Evolutionary conservation across 2,888 invertebrate genomes (phyloP).

Genomic region (Ashinkailepas kermadecensis): DNA sequence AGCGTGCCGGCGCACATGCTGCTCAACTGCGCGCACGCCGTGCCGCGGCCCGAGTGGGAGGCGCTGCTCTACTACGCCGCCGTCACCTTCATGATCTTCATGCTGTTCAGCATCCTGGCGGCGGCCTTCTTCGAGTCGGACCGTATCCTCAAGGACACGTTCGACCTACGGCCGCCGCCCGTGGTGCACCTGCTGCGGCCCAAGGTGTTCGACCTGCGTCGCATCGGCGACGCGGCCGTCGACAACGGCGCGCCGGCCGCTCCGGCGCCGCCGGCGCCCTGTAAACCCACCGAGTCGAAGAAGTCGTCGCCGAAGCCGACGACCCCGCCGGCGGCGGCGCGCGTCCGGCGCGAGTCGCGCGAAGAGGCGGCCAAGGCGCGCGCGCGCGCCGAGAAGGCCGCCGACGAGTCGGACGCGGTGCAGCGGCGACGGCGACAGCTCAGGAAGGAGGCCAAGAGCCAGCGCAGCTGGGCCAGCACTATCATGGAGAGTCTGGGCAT

Average conservation of each 20-base stretch:
- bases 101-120: constrained; percentile 57
- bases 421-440: neutral
- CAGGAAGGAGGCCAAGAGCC: constrained; percentile 4
- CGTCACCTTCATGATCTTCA: constrained; percentile 52
- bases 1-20: constrained; percentile 57
- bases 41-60: constrained; percentile 72
- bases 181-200: neutral
- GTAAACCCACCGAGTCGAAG: neutral
- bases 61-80: constrained; percentile 57
- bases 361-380: neutral
- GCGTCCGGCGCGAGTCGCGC: neutral
- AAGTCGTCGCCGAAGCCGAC: neutral
- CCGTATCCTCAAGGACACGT: constrained; percentile 53
- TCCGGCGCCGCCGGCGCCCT: neutral
- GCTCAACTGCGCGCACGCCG: constrained; percentile 56
- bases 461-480: constrained; percentile 1
- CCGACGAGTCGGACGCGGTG: neutral
- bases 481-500: neutral
- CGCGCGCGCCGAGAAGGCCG: neutral
- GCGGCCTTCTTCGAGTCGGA: constrained; percentile 65
- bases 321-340: constrained; percentile 3
- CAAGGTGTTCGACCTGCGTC: neutral
- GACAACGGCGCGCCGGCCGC: too few relatives aligned
- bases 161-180: constrained; percentile 41
- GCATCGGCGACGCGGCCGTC: neutral